Evolutionary conservation across 2,797 vertebrate species (phyloP).

Genomic region (Danionella dracula): DNA sequence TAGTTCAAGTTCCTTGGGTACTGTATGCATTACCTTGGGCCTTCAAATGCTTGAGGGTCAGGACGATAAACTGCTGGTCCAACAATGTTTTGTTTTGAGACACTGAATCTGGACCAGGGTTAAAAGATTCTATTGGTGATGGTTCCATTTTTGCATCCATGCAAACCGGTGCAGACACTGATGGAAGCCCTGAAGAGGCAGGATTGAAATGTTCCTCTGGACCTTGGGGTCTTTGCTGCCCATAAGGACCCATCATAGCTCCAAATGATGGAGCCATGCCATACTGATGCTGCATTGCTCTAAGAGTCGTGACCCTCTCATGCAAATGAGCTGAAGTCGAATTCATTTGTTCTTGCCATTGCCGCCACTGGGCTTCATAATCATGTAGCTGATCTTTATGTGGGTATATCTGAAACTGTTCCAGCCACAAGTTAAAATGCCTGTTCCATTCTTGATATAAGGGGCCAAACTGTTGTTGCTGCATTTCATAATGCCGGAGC

Average conservation of each 20-base stretch:
- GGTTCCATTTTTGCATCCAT: constrained; percentile 31
- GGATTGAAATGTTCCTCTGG: constrained; percentile 63
- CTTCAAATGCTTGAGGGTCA: constrained; percentile 72
- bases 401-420: constrained; percentile 89
- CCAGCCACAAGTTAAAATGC: constrained; percentile 88
- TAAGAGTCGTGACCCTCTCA: constrained; percentile 81
- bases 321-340: constrained; percentile 85
- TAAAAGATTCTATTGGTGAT: too few species aligned
- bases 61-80: constrained; percentile 57
- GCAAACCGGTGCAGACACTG: constrained; percentile 11
- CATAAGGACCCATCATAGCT: constrained; percentile 72
- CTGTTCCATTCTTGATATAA: constrained; percentile 88
- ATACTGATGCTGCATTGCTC: constrained; percentile 75
- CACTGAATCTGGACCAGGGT: too few species aligned
- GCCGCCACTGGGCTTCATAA: constrained; percentile 93
- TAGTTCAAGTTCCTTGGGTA: not conserved
- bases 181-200: constrained; percentile 39
- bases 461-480: constrained; percentile 85
- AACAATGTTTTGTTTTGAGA: constrained; percentile 36
- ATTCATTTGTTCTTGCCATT: constrained; percentile 97
- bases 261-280: constrained; percentile 70
- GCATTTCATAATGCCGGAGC: constrained; percentile 84
- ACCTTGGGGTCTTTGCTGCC: constrained; percentile 67
- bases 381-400: constrained; percentile 95
- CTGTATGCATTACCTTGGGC: constrained; percentile 48